Evolutionary conservation across 2,888 invertebrate genomes (phyloP), one percentile per base, ranked within the genome.

Genomic region (Plutella xylostella): DNA sequence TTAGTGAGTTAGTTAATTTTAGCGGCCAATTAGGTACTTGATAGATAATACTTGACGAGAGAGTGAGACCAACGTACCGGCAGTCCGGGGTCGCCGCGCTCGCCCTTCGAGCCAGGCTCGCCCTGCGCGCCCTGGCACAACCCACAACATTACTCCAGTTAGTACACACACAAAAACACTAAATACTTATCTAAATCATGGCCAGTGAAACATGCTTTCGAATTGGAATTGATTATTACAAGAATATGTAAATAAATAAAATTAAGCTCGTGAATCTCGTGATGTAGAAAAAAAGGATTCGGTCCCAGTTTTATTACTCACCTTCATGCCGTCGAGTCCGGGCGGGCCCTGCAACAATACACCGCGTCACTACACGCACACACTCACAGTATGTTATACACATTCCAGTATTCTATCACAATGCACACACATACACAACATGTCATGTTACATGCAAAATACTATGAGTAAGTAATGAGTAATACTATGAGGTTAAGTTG

Each of bases 291-390:
- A n/a, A n/a, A 14, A 4, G 30, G 30, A n/a, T 12, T 12, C 30
- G 30, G 3, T 30, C 12, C 12, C 30, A 30, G 7, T 18, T 3
- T 34, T 15, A 9, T 2, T 34, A 18, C 90, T 89, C 87, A 95
- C 95, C 92, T 96, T 96, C 93, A 96, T 95, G 76, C 96, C 96
- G 86, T 96, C 96, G 78, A 96, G 89, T 77, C 96, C 96, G 53
- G 95, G 92, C 58, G 94, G 92, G 73, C 96, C 96, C 96, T 96
- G 90, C 82, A 86, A 86, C 78, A 87, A n/a, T 87, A 80, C 75
- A 68, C 75, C 65, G 28, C 15, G n/a, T n/a, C n/a, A n/a, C n/a
- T n/a, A n/a, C n/a, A n/a, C n/a, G n/a, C n/a, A n/a, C n/a, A n/a
- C n/a, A n/a, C n/a, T n/a, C n/a, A n/a, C n/a, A n/a, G n/a, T n/a